These are phyloP conservation scores for Montipora sp. DNA, from an alignment of 64 coral and sea anemone species.

Conservation along the genomic window DNA sequence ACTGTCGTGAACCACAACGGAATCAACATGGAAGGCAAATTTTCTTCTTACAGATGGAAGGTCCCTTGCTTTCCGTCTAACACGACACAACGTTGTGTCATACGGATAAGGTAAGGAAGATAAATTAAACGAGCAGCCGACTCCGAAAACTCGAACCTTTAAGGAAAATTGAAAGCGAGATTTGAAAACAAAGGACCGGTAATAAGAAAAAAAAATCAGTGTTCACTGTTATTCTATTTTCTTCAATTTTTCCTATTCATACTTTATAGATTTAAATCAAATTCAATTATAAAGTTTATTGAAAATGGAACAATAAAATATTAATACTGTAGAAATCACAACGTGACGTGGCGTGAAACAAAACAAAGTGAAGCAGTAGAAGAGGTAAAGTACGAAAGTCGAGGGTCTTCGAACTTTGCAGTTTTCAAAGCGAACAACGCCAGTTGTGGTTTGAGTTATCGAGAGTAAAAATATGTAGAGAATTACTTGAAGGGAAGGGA, in stretches of 20 bases:
- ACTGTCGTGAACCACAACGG: conserved; percentile 26
- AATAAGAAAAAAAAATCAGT: conserved; percentile 5
- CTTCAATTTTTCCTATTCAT: background rate
- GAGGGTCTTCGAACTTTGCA: background rate
- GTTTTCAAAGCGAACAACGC: too few relatives aligned
- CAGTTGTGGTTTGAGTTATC: too few relatives aligned
- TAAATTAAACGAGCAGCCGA: background rate
- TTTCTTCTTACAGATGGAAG: conserved; percentile 23
- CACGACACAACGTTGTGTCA: conserved; percentile 29
- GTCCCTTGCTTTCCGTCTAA: conserved; percentile 22
- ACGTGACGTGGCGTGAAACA: background rate
- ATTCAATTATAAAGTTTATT: background rate
- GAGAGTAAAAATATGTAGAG: too few relatives aligned
- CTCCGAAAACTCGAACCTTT: conserved; percentile 1
- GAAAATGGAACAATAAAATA: conserved; percentile 15
- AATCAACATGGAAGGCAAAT: background rate
- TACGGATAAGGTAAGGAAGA: conserved; percentile 12
- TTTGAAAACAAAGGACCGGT: background rate
- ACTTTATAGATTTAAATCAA: conserved; percentile 2
- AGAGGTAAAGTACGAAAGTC: background rate
- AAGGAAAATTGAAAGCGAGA: background rate
- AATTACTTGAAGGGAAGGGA: background rate
- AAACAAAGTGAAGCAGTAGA: background rate
- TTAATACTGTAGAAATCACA: background rate
- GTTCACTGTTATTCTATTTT: background rate